A percentile compares a stretch with the other conserved stretches of the same genome.
Evolutionary conservation across 2,113 vertebrate species (phyloP).

Genomic region (Camelus bactrianus): DNA sequence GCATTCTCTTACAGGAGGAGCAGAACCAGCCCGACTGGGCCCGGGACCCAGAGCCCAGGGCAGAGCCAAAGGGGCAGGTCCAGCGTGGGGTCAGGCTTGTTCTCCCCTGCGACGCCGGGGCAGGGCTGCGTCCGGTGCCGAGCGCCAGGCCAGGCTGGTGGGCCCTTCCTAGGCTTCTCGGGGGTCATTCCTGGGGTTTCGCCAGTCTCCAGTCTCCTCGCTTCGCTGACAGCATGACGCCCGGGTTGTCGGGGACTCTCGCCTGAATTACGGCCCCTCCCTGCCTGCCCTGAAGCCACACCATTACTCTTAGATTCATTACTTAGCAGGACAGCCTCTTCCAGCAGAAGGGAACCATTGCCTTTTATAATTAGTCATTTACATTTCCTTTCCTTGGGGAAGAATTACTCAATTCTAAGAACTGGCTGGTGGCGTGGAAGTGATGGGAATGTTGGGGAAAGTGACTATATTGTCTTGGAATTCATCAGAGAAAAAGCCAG

Average conservation of each 20-base stretch:
- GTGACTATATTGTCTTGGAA: neutral
- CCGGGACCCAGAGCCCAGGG: no score
- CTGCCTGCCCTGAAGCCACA: constrained; percentile 53
- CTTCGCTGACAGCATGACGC: neutral
- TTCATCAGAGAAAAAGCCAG: neutral
- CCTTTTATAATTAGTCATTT: constrained; percentile 71
- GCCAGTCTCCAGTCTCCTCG: neutral
- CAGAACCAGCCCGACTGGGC: no score
- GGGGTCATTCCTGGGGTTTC: neutral
- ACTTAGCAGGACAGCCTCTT: constrained; percentile 61
- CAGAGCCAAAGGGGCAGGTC: no score
- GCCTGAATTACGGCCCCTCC: constrained; percentile 43
- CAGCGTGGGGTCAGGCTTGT: no score
- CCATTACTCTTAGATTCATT: constrained; percentile 61
- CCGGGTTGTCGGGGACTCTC: neutral
- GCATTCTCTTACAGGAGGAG: no score
- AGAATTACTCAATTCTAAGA: constrained; percentile 48
- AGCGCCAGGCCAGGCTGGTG: no score
- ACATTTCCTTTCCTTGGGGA: constrained; percentile 67
- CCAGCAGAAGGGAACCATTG: constrained; percentile 18
- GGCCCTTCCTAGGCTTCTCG: neutral
- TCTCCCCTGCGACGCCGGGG: neutral
- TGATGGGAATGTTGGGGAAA: neutral
- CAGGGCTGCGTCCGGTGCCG: rapidly evolving
- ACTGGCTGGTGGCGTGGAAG: neutral